Evolutionary conservation across 2,888 invertebrate species (phyloP).

Genomic region (Cotesia congregata): DNA sequence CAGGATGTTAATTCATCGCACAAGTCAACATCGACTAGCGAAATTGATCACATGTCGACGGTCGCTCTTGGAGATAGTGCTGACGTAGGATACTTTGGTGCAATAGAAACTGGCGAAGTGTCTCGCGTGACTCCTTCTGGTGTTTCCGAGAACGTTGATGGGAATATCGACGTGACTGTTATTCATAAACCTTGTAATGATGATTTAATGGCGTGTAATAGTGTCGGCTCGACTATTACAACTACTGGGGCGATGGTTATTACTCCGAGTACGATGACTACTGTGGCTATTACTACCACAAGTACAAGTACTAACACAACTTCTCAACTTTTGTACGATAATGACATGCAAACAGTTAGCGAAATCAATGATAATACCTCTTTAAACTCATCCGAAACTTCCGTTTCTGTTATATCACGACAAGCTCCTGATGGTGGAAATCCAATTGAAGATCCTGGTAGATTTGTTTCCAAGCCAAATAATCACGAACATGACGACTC

Average conservation of each 20-base stretch:
- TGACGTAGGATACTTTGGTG: conserved; percentile 21
- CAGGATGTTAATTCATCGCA: conserved; percentile 23
- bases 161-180: conserved; percentile 56
- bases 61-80: not conserved
- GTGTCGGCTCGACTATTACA: conserved; percentile 50
- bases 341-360: conserved; percentile 39
- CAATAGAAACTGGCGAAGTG: conserved; percentile 41
- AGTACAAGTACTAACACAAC: conserved; percentile 12
- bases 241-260: not conserved
- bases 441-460: conserved; percentile 60
- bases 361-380: conserved; percentile 53
- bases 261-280: not conserved
- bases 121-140: conserved; percentile 56
- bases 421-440: conserved; percentile 68
- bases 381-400: conserved; percentile 55
- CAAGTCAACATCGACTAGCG: not conserved
- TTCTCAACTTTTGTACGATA: conserved; percentile 36
- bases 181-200: conserved; percentile 56
- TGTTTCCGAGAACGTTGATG: conserved; percentile 56
- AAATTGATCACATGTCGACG: not conserved
- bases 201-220: conserved; percentile 55
- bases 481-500: conserved; percentile 49
- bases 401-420: conserved; percentile 59
- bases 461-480: conserved; percentile 39
- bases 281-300: not conserved